Base-by-base conservation (phyloP, 1,140 invertebrate genomes). In the Zaprionus capensis region DNA sequence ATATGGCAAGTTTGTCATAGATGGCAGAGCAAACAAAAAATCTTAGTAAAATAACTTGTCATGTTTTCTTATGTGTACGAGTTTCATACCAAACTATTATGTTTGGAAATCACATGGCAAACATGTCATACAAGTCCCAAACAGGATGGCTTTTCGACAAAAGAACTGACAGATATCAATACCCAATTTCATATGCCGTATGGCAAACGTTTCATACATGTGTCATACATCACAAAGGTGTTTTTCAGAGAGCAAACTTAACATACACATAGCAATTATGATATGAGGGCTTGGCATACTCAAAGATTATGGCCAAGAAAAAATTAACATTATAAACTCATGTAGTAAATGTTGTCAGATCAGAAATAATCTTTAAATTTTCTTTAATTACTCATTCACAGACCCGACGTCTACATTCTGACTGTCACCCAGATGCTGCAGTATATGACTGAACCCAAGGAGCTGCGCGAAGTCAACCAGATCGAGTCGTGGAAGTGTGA, bases 371-470 rank as follows among this genome's bases (percentile, higher is more conserved):
- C 64, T 51, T 9, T 28, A 41, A 62, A 71, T 78, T 61, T 82
- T 73, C 71, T 71, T 71, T 14, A 1, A 81, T 66, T 0, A 78
- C 14, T 79, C 59, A 62, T 94, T 65, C 92, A 7, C 93, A 97
- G 97, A 80, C 95, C 96, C 70, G 97, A 98, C 87, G 97, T 98
- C 6, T 98, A 97, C 94, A 97, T 98, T 84, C 96, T 98, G 6
- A 98, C 97, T 1, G 95, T 96, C n/a, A 98, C 97, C 1, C 97
- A 99, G 94, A 96, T 97, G 24, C 93, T 98, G 22, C 96, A 96
- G 15, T 98, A 97, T 97, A 97, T 98, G 93, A 98, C 97, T 3
- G 97, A 98, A 82, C 97, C 98, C 1, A 96, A 95, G 86, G 93
- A 96, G 15, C 91, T 95, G 3, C 96, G 95, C 78, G 92, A 95